Percentiles rank a stretch among this genome's conserved stretches.
Evolutionary conservation across 2,797 vertebrate genomes (phyloP).

Genomic region (Knipowitschia caucasica): DNA sequence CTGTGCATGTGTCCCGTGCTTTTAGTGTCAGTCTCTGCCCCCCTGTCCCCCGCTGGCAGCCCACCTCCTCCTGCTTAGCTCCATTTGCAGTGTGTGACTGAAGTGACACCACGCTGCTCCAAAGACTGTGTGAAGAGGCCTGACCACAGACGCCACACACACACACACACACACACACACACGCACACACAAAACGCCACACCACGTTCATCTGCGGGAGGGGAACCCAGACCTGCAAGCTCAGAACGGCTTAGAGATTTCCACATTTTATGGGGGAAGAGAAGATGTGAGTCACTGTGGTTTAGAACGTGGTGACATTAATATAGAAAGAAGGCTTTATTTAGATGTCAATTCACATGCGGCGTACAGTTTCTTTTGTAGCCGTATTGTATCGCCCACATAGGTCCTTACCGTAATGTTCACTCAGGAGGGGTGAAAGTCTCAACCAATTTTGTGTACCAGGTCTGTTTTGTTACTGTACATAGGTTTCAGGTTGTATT

Average conservation of each 20-base stretch:
- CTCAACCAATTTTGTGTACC: no score
- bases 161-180: background rate
- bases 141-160: background rate
- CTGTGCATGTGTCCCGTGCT: constrained; percentile 25
- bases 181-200: background rate
- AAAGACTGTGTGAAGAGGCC: background rate
- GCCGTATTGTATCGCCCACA: no score
- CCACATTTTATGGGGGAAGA: background rate
- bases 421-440: no score
- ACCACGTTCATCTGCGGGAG: background rate
- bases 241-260: background rate
- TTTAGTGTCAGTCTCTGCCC: constrained; percentile 6
- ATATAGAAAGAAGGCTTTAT: no score
- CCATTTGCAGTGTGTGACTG: constrained; percentile 18
- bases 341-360: no score
- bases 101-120: constrained; percentile 15
- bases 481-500: no score
- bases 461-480: no score
- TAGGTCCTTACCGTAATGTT: no score
- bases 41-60: constrained; percentile 18
- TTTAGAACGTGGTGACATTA: no score
- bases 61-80: constrained; percentile 22
- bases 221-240: background rate
- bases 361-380: no score
- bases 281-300: background rate